Percentiles rank a stretch among this genome's conserved stretches.
phyloP scores from a whole-genome alignment of 2,888 invertebrate genomes.

The Bombyx huttoni region DNA sequence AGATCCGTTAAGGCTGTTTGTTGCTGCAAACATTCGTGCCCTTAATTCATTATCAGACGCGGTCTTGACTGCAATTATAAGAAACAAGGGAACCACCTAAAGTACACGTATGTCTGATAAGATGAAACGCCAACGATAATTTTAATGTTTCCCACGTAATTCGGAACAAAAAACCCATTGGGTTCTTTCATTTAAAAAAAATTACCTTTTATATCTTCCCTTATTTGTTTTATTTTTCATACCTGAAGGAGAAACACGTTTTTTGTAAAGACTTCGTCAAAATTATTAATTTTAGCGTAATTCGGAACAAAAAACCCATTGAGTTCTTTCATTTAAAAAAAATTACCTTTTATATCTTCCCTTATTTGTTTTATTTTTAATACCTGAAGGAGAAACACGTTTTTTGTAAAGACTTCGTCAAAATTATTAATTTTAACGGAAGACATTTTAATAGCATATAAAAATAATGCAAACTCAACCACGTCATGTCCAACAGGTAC shows the following conservation, averaged over 20 bases:
- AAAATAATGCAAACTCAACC: too few relatives aligned
- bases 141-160: slow-evolving; percentile 36
- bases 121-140: slow-evolving; percentile 23
- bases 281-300: slow-evolving; percentile 15
- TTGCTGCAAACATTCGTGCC: slow-evolving; percentile 14
- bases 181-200: neutral
- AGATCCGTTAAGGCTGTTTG: slow-evolving; percentile 1
- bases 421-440: slow-evolving; percentile 8
- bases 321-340: neutral
- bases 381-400: too few relatives aligned
- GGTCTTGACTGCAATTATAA: slow-evolving; percentile 25
- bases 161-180: slow-evolving; percentile 19
- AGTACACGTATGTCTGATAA: slow-evolving; percentile 31
- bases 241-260: too few relatives aligned
- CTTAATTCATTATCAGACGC: slow-evolving; percentile 19
- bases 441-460: too few relatives aligned
- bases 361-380: neutral
- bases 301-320: slow-evolving; percentile 20
- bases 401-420: too few relatives aligned
- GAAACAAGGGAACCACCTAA: slow-evolving; percentile 18
- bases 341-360: too few relatives aligned
- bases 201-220: neutral
- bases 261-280: too few relatives aligned
- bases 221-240: neutral
- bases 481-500: too few relatives aligned